These are phyloP conservation scores for Dryococelus australis DNA, from an alignment of 2,888 invertebrate species.

Conservation along the genomic window DNA sequence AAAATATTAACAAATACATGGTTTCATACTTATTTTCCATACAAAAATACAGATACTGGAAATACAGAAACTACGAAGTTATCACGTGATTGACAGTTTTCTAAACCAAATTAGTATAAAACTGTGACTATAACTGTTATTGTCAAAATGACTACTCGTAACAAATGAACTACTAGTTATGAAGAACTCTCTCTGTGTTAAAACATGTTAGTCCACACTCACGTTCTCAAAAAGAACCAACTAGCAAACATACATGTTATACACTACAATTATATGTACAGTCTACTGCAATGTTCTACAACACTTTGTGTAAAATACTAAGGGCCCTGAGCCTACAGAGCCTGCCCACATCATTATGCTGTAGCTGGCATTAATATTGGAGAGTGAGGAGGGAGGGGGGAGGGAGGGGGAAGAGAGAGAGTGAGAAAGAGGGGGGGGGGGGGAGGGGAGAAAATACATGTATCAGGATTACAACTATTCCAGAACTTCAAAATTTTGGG, in stretches of 20 bases:
- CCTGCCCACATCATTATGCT: background rate
- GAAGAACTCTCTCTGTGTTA: background rate
- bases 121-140: background rate
- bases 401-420: too few relatives aligned
- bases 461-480: too few relatives aligned
- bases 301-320: background rate
- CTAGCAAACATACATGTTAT: background rate
- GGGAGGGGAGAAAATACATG: too few relatives aligned
- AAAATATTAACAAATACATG: too few relatives aligned
- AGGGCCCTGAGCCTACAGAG: background rate
- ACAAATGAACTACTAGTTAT: background rate
- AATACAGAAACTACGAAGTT: background rate
- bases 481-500: too few relatives aligned
- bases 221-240: background rate
- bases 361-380: background rate
- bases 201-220: background rate
- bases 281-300: background rate
- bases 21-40: background rate
- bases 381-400: too few relatives aligned
- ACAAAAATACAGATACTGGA: background rate
- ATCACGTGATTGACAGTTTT: background rate
- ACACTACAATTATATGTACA: slow-evolving; percentile 8
- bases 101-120: background rate
- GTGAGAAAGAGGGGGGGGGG: too few relatives aligned
- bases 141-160: background rate